A percentile compares a stretch with the other conserved stretches of the same genome.
Conservation (phyloP, 2,888 invertebrate species). For the Capitulum mitella region DNA sequence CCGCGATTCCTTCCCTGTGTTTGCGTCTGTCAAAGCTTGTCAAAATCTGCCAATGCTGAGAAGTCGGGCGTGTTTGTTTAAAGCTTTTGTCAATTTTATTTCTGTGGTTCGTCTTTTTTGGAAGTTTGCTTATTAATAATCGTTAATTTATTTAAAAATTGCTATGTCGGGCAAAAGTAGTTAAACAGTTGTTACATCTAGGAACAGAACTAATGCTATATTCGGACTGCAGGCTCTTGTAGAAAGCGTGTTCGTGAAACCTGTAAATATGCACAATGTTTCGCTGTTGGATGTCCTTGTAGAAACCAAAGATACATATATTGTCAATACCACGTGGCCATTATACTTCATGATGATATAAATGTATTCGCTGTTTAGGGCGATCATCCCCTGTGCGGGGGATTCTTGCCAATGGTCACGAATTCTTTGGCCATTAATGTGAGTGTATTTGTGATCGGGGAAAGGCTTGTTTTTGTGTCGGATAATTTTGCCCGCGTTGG, state of each 20-base stretch:
- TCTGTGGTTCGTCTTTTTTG: too few species aligned
- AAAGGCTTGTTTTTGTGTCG: slow-evolving; percentile 14
- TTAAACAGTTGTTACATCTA: background rate
- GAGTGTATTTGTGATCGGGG: slow-evolving; percentile 5
- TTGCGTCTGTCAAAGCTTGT: too few species aligned
- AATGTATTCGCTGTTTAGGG: slow-evolving; percentile 26
- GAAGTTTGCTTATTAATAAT: too few species aligned
- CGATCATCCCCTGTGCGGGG: background rate
- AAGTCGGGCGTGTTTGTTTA: too few species aligned
- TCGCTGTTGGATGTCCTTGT: slow-evolving; percentile 24
- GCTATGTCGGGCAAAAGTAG: too few species aligned
- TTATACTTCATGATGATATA: slow-evolving; percentile 24
- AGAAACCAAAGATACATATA: slow-evolving; percentile 28
- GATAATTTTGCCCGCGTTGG: background rate
- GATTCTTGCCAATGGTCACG: background rate
- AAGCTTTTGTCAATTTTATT: too few species aligned
- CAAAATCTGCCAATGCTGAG: too few species aligned
- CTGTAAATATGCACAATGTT: slow-evolving; percentile 23
- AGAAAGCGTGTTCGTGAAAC: background rate
- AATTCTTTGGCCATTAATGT: background rate
- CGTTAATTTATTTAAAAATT: too few species aligned
- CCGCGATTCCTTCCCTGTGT: background rate
- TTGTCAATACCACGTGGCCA: slow-evolving; percentile 21
- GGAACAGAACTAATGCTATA: background rate
- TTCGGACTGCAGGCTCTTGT: background rate